Percentiles rank a stretch among this genome's conserved stretches.
Evolutionary conservation across 2,888 invertebrate genomes (phyloP).

Genomic region (Dioctria linearis): DNA sequence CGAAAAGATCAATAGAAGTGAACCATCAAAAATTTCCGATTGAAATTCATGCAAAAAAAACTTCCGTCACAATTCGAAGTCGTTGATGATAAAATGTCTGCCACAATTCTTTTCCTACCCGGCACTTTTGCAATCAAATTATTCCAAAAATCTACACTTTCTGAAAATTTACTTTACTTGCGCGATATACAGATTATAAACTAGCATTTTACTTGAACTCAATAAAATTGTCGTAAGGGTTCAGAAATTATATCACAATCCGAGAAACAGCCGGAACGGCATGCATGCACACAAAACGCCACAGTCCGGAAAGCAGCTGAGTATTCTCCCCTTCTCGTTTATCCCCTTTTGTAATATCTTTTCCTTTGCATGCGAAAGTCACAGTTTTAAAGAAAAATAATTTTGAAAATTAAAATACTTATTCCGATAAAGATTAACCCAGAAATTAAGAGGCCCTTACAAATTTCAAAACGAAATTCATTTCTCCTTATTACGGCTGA

Average conservation of each 20-base stretch:
- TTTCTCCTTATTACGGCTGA: conserved; percentile 25
- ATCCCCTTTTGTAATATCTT: neutral
- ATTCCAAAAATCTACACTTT: conserved; percentile 8
- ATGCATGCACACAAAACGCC: conserved; percentile 43
- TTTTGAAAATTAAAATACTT: neutral
- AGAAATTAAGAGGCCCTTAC: too few relatives aligned
- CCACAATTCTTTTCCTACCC: conserved; percentile 25
- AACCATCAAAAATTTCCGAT: neutral
- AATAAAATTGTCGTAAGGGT: conserved; percentile 13
- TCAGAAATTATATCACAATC: conserved; percentile 15
- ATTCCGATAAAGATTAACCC: too few relatives aligned
- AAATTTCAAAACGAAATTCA: neutral
- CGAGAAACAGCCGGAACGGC: conserved; percentile 46
- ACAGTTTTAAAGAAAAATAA: conserved; percentile 9
- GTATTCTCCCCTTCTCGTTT: conserved; percentile 4
- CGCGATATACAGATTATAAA: neutral
- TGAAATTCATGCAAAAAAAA: conserved; percentile 3
- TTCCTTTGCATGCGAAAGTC: neutral
- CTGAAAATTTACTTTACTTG: conserved; percentile 18
- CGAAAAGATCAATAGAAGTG: neutral
- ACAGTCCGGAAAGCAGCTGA: conserved; percentile 51
- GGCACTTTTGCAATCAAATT: conserved; percentile 29
- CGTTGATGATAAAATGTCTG: conserved; percentile 44
- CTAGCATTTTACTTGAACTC: neutral
- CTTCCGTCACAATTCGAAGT: neutral